Base-by-base conservation (phyloP, 1,140 invertebrate species). In the Lepeophtheirus salmonis region DNA sequence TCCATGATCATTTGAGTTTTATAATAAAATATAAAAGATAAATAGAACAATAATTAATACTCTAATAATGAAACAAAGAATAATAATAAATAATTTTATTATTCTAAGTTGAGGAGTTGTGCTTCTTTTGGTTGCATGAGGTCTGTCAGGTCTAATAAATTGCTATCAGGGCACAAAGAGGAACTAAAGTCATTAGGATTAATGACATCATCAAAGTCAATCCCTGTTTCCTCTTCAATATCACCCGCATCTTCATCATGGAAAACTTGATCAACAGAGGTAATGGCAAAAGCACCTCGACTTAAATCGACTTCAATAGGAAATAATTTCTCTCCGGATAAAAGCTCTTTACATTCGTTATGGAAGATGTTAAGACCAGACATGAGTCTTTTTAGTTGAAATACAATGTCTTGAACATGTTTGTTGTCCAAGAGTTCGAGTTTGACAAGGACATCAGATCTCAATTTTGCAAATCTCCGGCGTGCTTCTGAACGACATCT, bases 371-470 rank as follows among this genome's bases (percentile, higher is more conserved):
- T 79, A 62, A 97, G 75, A 13, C 83, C 83, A 51, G 80, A 77
- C 1, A 89, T 79, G 60, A 92, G 78, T 63, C 82, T 79, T 61
- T 84, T 79, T 18, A 61, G 49, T 24, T 61, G 59, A 50, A 56
- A 50, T 14, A 61, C 59, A 25, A 61, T 61, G 25, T 61, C 86
- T 71, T 90, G 89, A 0, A 95, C 89, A 72, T 97, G 92, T 72
- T 97, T 98, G 68, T 92, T 94, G 68, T 97, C 94, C 6, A 98
- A 71, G 10, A 99, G 71, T 72, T 98, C 94, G 66, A 98, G 76
- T 74, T 99, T 99, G 0, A 97, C 88, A 3, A 97, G 74, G 0
- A 98, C 94, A 73, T 97, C 94, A 0, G 87, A 84, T 52, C 95
- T 75, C 21, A 96, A 75, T 65, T 87, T 84, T 14, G 91, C 91